These are phyloP conservation scores for Gopherus flavomarginatus DNA, from an alignment of 2,113 vertebrate species.

Conservation along the genomic window DNA sequence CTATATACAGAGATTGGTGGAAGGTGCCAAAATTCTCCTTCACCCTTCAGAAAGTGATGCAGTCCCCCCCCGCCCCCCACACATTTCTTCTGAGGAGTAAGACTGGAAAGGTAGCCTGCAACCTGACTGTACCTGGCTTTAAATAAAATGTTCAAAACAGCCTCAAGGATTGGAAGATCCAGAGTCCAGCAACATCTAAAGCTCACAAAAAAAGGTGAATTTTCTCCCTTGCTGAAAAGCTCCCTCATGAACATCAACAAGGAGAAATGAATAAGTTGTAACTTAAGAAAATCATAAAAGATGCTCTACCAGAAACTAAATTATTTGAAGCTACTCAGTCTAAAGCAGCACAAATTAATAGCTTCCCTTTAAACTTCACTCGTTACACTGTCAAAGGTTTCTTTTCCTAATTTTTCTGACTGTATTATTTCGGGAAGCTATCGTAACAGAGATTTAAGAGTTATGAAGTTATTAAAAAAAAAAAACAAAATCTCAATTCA, in stretches of 20 bases:
- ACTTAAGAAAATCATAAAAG: not conserved
- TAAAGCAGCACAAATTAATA: not conserved
- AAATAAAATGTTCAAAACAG: not conserved
- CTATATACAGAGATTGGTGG: not conserved
- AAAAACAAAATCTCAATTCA: not conserved
- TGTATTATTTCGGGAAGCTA: not conserved
- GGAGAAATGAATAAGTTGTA: not conserved
- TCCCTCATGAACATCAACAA: not conserved
- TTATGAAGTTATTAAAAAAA: not conserved
- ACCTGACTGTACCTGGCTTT: not conserved
- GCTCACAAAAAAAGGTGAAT: not conserved
- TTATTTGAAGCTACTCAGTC: not conserved
- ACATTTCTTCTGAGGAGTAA: not conserved
- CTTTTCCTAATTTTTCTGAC: not conserved
- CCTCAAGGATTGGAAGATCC: not conserved
- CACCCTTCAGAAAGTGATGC: not conserved
- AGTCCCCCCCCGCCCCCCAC: not conserved
- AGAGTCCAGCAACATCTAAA: not conserved
- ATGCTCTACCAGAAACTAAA: not conserved
- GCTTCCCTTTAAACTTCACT: not conserved
- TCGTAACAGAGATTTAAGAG: not conserved
- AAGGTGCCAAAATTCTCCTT: not conserved
- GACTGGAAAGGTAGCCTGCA: not conserved
- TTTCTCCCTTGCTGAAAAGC: not conserved
- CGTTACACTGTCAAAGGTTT: not conserved